These are phyloP conservation scores for Seriola rivoliana DNA, from an alignment of 2,113 vertebrate species.

Conservation along the genomic window DNA sequence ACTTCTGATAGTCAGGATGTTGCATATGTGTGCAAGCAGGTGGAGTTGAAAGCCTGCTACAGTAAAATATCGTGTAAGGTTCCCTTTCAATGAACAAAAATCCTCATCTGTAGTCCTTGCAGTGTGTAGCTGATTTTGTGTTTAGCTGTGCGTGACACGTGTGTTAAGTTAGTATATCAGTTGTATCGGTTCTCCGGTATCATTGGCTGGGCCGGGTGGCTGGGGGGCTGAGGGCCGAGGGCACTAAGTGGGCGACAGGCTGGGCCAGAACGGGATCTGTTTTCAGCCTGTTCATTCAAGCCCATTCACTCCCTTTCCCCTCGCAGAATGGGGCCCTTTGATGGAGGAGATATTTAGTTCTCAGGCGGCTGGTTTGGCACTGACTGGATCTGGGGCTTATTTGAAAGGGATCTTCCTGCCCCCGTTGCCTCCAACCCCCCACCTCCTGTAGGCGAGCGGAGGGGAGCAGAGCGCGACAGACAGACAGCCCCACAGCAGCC, in stretches of 20 bases:
- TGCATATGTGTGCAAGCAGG: conserved; percentile 27
- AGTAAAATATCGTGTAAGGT: conserved; percentile 20
- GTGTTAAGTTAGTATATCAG: conserved; percentile 74
- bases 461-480: conserved; percentile 78
- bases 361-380: conserved; percentile 83
- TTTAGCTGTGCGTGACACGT: conserved; percentile 73
- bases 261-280: conserved; percentile 76
- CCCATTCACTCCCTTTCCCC: conserved; percentile 76
- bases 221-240: conserved; percentile 62
- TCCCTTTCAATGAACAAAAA: conserved; percentile 41
- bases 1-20: conserved; percentile 34
- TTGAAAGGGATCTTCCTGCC: conserved; percentile 82
- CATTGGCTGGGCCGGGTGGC: conserved; percentile 50
- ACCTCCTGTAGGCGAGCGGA: conserved; percentile 70
- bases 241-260: conserved; percentile 80
- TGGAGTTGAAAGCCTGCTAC: conserved; percentile 5
- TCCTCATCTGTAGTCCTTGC: conserved; percentile 45
- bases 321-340: conserved; percentile 83
- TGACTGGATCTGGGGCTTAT: conserved; percentile 81
- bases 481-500: conserved; percentile 79
- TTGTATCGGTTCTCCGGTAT: conserved; percentile 74
- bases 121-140: conserved; percentile 54
- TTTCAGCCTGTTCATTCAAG: conserved; percentile 82
- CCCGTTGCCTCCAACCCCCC: conserved; percentile 65
- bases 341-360: conserved; percentile 86